Conservation (phyloP, 2,888 invertebrate genomes). For the Trissolcus brochymenae region DNA sequence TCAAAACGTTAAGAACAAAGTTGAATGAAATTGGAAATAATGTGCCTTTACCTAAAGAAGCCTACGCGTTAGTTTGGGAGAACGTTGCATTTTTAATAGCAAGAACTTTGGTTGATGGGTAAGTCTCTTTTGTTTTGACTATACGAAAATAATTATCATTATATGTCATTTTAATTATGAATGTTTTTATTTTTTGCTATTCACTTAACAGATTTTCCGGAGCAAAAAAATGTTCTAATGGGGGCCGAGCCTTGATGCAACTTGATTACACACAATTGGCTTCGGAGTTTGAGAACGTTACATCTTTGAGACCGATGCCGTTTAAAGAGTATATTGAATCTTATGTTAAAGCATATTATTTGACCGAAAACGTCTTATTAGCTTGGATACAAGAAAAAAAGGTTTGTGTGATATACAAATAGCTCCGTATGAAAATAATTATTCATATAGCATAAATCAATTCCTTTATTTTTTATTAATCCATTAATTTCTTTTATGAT, state of each 20-base stretch:
- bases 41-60: slow-evolving; percentile 84
- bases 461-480: no score
- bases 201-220: slow-evolving; percentile 83
- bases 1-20: slow-evolving; percentile 87
- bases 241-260: slow-evolving; percentile 98
- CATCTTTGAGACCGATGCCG: slow-evolving; percentile 89
- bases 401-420: slow-evolving; percentile 73
- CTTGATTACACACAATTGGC: slow-evolving; percentile 97
- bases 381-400: slow-evolving; percentile 91
- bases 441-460: no score
- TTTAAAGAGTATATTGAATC: slow-evolving; percentile 93
- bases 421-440: slow-evolving; percentile 20
- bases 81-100: slow-evolving; percentile 91
- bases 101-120: slow-evolving; percentile 95
- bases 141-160: neutral
- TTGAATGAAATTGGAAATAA: slow-evolving; percentile 84
- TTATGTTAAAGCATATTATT: slow-evolving; percentile 97
- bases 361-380: slow-evolving; percentile 91
- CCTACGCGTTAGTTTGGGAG: slow-evolving; percentile 88
- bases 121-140: slow-evolving; percentile 53
- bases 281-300: slow-evolving; percentile 91
- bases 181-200: neutral
- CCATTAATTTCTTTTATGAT: no score
- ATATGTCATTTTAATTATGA: neutral
- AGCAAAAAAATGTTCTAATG: slow-evolving; percentile 95